Conservation (phyloP, 1,140 invertebrate species). For the Eurosta solidaginis region DNA sequence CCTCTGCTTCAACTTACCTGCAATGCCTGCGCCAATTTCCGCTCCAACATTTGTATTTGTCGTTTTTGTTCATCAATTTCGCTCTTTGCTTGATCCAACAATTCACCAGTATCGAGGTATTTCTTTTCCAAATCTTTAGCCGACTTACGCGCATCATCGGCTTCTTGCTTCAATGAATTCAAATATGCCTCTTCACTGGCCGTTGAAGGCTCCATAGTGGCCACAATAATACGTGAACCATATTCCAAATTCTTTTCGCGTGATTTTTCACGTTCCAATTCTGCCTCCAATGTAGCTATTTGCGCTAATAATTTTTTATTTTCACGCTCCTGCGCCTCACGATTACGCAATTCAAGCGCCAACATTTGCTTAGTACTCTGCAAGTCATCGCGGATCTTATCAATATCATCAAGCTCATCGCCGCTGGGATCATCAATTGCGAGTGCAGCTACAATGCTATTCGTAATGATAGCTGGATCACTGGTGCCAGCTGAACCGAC, state of each 20-base stretch:
- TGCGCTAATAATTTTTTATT: constrained; percentile 80
- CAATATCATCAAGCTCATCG: constrained; percentile 87
- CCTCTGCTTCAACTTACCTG: constrained; percentile 59
- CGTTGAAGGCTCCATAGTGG: constrained; percentile 55
- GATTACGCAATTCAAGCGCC: constrained; percentile 82
- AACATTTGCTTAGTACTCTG: constrained; percentile 90
- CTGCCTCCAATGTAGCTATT: constrained; percentile 78
- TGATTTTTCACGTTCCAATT: constrained; percentile 71
- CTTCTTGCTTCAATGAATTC: constrained; percentile 73
- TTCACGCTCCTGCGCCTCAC: constrained; percentile 82
- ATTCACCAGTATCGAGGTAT: constrained; percentile 73
- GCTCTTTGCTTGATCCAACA: constrained; percentile 74
- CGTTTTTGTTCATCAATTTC: constrained; percentile 80
- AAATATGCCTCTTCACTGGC: constrained; percentile 65
- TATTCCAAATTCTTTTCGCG: constrained; percentile 68
- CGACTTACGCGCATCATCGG: constrained; percentile 74
- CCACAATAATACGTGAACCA: constrained; percentile 54
- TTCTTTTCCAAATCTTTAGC: constrained; percentile 81
- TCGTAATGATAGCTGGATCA: not conserved
- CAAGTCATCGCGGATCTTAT: constrained; percentile 86
- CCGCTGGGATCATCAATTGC: constrained; percentile 65
- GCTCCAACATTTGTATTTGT: constrained; percentile 75
- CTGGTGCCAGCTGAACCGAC: constrained; percentile 62
- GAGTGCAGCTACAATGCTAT: constrained; percentile 49
- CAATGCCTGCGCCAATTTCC: constrained; percentile 66